Evolutionary conservation across 1,140 invertebrate species (phyloP).

Genomic region (Drosophila yakuba): DNA sequence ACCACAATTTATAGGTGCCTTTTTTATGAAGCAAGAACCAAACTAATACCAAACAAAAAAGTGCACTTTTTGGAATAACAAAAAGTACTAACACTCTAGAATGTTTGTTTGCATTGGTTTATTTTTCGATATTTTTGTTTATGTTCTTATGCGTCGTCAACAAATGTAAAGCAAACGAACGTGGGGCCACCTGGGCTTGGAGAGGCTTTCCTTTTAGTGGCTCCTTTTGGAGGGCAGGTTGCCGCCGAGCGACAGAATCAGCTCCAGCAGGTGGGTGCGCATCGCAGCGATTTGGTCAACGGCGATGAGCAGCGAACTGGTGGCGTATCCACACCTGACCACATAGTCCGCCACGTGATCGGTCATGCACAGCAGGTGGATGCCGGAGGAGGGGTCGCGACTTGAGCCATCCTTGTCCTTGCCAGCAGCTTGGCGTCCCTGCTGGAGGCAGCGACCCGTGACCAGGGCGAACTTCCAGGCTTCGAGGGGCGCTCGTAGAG

Average conservation of each 20-base stretch:
- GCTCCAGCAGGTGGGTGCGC: slow-evolving; percentile 32
- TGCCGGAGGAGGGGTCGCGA: slow-evolving; percentile 17
- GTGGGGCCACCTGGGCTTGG: not conserved
- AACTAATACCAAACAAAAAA: too few species aligned
- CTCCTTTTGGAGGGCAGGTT: slow-evolving; percentile 4
- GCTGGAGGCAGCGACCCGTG: slow-evolving; percentile 47
- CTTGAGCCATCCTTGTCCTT: not conserved
- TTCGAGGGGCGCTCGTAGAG: slow-evolving; percentile 7
- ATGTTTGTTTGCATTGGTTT: not conserved
- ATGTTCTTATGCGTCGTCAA: not conserved
- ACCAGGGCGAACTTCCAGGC: slow-evolving; percentile 17
- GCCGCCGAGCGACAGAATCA: slow-evolving; percentile 43
- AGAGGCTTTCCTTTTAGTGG: not conserved
- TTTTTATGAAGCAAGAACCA: too few species aligned
- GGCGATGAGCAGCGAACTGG: slow-evolving; percentile 43
- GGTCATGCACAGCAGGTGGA: slow-evolving; percentile 53
- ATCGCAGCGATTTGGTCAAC: slow-evolving; percentile 27
- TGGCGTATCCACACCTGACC: slow-evolving; percentile 40
- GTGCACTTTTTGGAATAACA: too few species aligned
- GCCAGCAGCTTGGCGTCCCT: not conserved
- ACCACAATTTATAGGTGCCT: too few species aligned
- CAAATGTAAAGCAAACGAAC: not conserved
- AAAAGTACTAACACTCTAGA: too few species aligned
- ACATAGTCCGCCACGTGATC: slow-evolving; percentile 44
- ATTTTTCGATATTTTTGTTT: not conserved